These are phyloP conservation scores for Plebejus anna DNA, from an alignment of 2,888 invertebrate species.

Conservation along the genomic window DNA sequence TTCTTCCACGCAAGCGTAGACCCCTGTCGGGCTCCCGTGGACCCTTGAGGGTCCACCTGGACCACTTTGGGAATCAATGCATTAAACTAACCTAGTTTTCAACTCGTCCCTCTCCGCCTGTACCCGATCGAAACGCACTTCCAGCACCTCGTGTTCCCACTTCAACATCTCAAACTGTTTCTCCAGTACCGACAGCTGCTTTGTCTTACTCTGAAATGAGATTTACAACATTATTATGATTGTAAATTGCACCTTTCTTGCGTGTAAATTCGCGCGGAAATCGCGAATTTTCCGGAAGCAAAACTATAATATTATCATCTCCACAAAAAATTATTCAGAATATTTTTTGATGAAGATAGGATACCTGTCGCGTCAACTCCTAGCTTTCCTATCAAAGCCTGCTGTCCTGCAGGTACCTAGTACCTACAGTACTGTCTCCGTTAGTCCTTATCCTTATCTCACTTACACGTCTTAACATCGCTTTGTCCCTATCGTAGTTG, in stretches of 20 bases:
- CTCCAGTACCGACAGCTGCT: conserved; percentile 66
- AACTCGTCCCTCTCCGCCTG: conserved; percentile 88
- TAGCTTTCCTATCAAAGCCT: conserved; percentile 58
- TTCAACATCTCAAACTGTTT: conserved; percentile 82
- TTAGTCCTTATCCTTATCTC: conserved; percentile 26
- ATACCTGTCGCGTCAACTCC: conserved; percentile 86
- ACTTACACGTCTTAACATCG: conserved; percentile 81
- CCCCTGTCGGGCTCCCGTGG: too few relatives aligned
- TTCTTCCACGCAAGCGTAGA: too few relatives aligned
- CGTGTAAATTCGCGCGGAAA: too few relatives aligned
- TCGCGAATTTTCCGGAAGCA: too few relatives aligned
- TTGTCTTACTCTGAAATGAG: conserved; percentile 74
- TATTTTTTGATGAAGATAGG: conserved; percentile 40
- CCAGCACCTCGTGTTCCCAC: conserved; percentile 84
- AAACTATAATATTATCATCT: too few relatives aligned
- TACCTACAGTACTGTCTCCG: too few relatives aligned
- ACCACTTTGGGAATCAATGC: too few relatives aligned
- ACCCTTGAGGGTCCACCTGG: too few relatives aligned
- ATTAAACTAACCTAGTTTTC: conserved; percentile 70
- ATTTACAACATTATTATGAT: too few relatives aligned
- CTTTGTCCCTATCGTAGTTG: conserved; percentile 93
- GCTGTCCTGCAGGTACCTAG: too few relatives aligned
- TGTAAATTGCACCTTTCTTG: too few relatives aligned
- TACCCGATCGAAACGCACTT: conserved; percentile 88
- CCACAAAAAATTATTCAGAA: too few relatives aligned